Evolutionary conservation across 2,113 vertebrate species (phyloP), one percentile per base, ranked within the genome.

Genomic region (Eidolon helvum): DNA sequence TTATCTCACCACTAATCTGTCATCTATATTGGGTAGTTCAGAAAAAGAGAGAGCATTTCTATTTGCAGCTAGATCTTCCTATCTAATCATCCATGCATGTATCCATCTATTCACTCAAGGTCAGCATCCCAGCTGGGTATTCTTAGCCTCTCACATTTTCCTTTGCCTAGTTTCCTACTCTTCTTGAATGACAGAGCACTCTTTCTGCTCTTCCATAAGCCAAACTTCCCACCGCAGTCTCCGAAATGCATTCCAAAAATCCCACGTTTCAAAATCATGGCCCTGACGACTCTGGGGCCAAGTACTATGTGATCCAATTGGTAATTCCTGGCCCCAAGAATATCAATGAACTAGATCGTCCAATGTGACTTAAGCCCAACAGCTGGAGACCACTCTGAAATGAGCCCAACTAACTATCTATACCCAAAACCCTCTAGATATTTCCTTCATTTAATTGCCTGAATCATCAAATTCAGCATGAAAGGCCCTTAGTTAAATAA

Each of bases 371-470:
- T 86, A 85, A 2, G 3, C 26, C n/a, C 79, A 59, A 65, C 15
- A 80, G 59, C 50, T 61, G 77, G 50, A 35, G 40, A 28, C 40
- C 11, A 90, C 77, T 96, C 88, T 28, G 63, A 90, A 78, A 66
- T 16, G n/a, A 77, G 53, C 75, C 94, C 78, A 53, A 68, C 71
- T 48, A 61, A 72, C 66, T 57, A 79, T 85, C 85, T 80, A 50
- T 50, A 77, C 24, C 14, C 43, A 28, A 63, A 95, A 69, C 53
- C 59, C 48, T 78, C 92, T n/a, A 82, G 53, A 50, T 48, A 14
- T 30, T 74, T 71, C 38, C 88, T 94, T 80, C 79, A 90, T 90
- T 94, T 87, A 68, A 84, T 77, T 87, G 87, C 87, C 63, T 57
- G 40, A 85, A 91, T 94, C 38, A 84, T 1, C 2, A 35, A 22